phyloP scores from a whole-genome alignment of 1,140 invertebrate genomes.

The Hyposmocoma kahamanoa region DNA sequence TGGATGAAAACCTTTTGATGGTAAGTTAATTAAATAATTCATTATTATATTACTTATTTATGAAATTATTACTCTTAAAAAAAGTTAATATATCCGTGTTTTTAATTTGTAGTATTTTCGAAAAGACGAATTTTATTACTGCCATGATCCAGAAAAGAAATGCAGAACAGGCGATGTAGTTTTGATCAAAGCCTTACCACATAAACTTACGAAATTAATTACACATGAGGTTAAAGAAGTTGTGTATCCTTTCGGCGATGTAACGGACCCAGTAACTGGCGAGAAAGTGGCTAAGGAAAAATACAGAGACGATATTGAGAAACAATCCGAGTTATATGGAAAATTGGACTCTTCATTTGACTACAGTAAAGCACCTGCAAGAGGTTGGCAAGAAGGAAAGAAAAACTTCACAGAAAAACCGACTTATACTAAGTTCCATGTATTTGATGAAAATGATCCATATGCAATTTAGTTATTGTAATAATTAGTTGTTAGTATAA shows the following conservation, averaged over 20 bases:
- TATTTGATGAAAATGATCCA: conserved; percentile 81
- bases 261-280: conserved; percentile 87
- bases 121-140: conserved; percentile 81
- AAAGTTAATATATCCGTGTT: too few species aligned
- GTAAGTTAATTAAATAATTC: conserved; percentile 57
- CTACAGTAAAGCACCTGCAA: conserved; percentile 83
- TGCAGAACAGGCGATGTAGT: conserved; percentile 90
- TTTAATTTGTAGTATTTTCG: conserved; percentile 84
- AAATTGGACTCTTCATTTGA: conserved; percentile 80
- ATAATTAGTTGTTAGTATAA: too few species aligned
- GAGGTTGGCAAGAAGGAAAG: conserved; percentile 87
- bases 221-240: conserved; percentile 86
- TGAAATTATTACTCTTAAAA: conserved; percentile 6
- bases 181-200: conserved; percentile 81
- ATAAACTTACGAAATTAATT: conserved; percentile 83
- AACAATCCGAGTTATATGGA: conserved; percentile 81
- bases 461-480: conserved; percentile 76
- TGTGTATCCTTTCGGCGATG: conserved; percentile 86
- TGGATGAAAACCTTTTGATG: conserved; percentile 81
- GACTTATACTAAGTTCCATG: conserved; percentile 83
- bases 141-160: conserved; percentile 82
- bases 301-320: conserved; percentile 85
- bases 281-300: conserved; percentile 82
- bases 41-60: conserved; percentile 13
- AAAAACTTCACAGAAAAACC: conserved; percentile 86